Evolutionary conservation across 92 coral and sea anemone species (phyloP).

Genomic region (Phenganax stokvisi): DNA sequence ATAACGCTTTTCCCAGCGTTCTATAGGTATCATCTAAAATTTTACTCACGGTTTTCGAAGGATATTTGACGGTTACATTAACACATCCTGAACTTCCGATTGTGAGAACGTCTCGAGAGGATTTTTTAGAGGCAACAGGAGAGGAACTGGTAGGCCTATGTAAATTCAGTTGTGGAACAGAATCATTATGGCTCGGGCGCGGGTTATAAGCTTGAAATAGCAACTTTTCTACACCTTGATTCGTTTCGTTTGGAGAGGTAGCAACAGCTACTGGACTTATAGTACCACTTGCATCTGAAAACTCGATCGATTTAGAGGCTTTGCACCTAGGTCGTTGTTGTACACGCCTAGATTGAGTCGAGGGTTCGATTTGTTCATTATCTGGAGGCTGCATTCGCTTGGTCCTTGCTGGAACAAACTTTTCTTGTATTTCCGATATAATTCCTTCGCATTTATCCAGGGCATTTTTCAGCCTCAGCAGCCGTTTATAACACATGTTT

Average conservation of each 20-base stretch:
- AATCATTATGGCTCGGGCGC: not conserved
- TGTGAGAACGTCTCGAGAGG: not conserved
- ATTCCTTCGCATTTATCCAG: conserved; percentile 25
- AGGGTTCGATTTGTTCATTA: not conserved
- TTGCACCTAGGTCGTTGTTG: not conserved
- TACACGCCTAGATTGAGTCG: not conserved
- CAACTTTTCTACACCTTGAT: not conserved
- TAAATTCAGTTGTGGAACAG: not conserved
- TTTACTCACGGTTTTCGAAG: conserved; percentile 45
- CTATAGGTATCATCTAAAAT: conserved; percentile 34
- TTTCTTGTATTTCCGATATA: conserved; percentile 10
- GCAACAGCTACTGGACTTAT: conserved; percentile 3
- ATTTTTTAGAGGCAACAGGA: not conserved
- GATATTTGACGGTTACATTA: conserved; percentile 39
- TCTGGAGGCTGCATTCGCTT: not conserved
- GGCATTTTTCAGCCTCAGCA: conserved; percentile 38
- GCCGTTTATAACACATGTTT: conserved; percentile 38
- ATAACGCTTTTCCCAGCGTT: conserved; percentile 44
- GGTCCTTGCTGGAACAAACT: conserved; percentile 4
- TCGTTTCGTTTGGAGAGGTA: not conserved
- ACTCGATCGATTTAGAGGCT: not conserved
- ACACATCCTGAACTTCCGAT: not conserved
- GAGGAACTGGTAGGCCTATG: not conserved
- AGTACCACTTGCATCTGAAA: not conserved
- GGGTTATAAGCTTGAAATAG: not conserved